These are phyloP conservation scores for Nephrotoma flavescens DNA, from an alignment of 2,888 invertebrate species.

Conservation along the genomic window DNA sequence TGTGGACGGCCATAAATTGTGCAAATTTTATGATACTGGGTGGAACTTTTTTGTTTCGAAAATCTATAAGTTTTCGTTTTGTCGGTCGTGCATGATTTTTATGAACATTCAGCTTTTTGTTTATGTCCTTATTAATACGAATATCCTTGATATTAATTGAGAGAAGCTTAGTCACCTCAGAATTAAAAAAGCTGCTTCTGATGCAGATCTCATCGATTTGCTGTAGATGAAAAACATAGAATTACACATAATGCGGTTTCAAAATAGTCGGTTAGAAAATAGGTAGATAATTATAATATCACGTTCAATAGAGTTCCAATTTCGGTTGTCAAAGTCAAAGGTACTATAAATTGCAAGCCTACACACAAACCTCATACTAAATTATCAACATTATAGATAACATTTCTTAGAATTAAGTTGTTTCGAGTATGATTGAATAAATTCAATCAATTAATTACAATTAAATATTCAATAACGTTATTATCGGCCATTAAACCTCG, in stretches of 20 bases:
- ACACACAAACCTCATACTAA: too few species aligned
- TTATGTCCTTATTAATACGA: conserved; percentile 63
- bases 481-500: too few species aligned
- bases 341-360: background rate
- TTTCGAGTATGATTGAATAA: too few species aligned
- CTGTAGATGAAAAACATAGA: conserved; percentile 33
- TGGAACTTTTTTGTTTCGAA: conserved; percentile 60
- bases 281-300: background rate
- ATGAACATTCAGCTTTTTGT: conserved; percentile 24
- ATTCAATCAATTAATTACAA: too few species aligned
- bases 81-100: background rate
- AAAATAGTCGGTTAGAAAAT: background rate
- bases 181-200: conserved; percentile 75
- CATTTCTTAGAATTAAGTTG: too few species aligned
- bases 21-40: conserved; percentile 68
- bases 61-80: conserved; percentile 38
- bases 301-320: background rate
- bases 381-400: too few species aligned
- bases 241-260: background rate
- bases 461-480: too few species aligned
- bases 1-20: conserved; percentile 78
- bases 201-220: conserved; percentile 74
- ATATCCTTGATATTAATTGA: conserved; percentile 71
- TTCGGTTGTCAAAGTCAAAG: background rate
- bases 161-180: conserved; percentile 70